A percentile compares a stretch with the other conserved stretches of the same genome.
Evolutionary conservation across 2,888 invertebrate genomes (phyloP).

Genomic region (Athalia cordata): DNA sequence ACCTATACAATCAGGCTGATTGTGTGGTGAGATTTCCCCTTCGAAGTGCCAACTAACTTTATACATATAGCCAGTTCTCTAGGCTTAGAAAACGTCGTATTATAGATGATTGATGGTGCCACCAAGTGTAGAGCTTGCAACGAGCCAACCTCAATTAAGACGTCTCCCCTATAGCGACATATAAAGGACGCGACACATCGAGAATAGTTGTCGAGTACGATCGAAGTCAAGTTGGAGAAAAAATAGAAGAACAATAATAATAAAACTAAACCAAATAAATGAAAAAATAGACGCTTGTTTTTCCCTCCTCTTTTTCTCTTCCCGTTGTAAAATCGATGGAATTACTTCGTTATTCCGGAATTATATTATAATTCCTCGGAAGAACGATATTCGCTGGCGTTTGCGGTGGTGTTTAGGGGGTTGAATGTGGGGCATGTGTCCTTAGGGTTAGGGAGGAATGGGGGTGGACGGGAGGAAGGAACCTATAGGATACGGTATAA

Average conservation of each 20-base stretch:
- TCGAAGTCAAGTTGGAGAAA: not conserved
- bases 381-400: too few relatives aligned
- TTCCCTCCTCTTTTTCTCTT: too few relatives aligned
- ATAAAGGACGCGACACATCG: not conserved
- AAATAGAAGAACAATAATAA: not conserved
- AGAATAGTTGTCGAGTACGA: not conserved
- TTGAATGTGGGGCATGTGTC: too few relatives aligned
- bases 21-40: not conserved
- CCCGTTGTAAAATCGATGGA: too few relatives aligned
- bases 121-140: not conserved
- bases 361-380: too few relatives aligned
- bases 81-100: slow-evolving; percentile 39
- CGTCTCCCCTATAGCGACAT: slow-evolving; percentile 4
- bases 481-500: not conserved
- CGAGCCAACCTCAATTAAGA: slow-evolving; percentile 33
- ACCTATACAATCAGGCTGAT: too few relatives aligned
- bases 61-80: not conserved
- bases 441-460: not conserved
- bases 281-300: too few relatives aligned
- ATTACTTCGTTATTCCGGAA: too few relatives aligned
- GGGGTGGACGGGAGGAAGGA: not conserved
- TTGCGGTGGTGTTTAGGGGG: too few relatives aligned
- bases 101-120: slow-evolving; percentile 33
- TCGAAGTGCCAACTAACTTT: not conserved
- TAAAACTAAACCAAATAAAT: too few relatives aligned